A percentile compares a stretch with the other conserved stretches of the same genome.
These are phyloP conservation scores for Palloptera scutellata DNA, from an alignment of 2,888 invertebrate species.

Conservation along the genomic window DNA sequence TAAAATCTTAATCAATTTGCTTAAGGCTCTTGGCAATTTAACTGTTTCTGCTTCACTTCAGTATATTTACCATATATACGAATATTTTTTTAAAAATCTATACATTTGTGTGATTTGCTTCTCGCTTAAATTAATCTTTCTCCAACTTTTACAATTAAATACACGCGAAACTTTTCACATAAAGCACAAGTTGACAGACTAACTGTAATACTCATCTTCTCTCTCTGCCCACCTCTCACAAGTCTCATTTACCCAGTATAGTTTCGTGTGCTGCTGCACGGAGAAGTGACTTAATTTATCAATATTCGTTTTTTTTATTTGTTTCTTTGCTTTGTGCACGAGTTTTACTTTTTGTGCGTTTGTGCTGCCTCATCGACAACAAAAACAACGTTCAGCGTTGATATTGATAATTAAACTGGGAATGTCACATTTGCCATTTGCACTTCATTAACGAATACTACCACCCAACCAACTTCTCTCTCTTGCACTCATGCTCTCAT, in stretches of 20 bases:
- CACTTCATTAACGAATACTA: conserved; percentile 31
- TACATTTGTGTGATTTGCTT: not conserved
- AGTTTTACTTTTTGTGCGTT: not conserved
- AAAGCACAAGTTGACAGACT: conserved; percentile 15
- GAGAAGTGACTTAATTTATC: not conserved
- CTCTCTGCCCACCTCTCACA: not conserved
- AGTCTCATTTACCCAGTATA: not conserved
- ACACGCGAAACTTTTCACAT: conserved; percentile 27
- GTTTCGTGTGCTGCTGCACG: not conserved
- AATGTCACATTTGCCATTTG: conserved; percentile 31
- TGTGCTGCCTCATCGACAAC: not conserved
- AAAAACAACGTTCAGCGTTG: not conserved
- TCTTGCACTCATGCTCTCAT: no score
- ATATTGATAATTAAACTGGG: conserved; percentile 28
- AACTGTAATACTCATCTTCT: not conserved
- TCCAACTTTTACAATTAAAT: conserved; percentile 17
- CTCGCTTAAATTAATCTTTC: conserved; percentile 20
- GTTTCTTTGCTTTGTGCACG: not conserved
- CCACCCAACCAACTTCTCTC: not conserved
- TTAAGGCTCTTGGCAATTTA: no score
- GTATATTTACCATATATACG: no score
- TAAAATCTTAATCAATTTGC: no score
- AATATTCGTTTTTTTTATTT: not conserved
- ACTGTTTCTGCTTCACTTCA: no score
- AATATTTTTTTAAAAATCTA: no score